These are phyloP conservation scores for Mastomys coucha DNA, from an alignment of 2,113 vertebrate species.

Conservation along the genomic window DNA sequence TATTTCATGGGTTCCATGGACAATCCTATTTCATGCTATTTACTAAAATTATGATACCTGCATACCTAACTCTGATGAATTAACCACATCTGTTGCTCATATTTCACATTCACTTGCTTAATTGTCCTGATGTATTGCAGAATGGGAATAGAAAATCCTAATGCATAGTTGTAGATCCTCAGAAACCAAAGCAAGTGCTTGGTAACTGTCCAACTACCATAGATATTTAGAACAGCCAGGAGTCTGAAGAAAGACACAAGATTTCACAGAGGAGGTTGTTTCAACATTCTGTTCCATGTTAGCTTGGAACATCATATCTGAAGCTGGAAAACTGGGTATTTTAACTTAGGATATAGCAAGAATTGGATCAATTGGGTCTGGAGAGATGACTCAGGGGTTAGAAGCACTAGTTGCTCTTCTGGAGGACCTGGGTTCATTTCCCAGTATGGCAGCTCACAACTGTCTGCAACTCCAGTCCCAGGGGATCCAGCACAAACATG, in stretches of 20 bases:
- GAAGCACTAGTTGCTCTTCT: neutral
- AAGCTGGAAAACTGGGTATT: constrained; percentile 10
- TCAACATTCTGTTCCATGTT: neutral
- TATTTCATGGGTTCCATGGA: neutral
- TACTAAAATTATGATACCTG: neutral
- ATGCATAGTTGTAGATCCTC: neutral
- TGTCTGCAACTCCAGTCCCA: neutral
- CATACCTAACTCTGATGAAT: neutral
- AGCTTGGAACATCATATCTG: neutral
- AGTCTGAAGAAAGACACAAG: neutral
- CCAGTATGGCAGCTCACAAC: neutral
- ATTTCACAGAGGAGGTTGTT: neutral
- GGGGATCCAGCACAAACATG: neutral
- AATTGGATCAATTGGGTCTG: neutral
- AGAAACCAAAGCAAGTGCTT: constrained; percentile 8
- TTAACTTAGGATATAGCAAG: constrained; percentile 22
- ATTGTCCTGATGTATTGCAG: constrained; percentile 1
- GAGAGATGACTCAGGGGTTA: neutral
- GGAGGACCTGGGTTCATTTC: neutral
- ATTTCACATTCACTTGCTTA: neutral
- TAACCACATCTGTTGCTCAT: neutral
- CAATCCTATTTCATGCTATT: neutral
- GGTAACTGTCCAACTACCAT: neutral
- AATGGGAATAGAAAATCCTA: constrained; percentile 3
- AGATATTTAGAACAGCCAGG: neutral